These are phyloP conservation scores for Poeciliopsis occidentalis DNA, from an alignment of 2,113 vertebrate species.

Conservation along the genomic window DNA sequence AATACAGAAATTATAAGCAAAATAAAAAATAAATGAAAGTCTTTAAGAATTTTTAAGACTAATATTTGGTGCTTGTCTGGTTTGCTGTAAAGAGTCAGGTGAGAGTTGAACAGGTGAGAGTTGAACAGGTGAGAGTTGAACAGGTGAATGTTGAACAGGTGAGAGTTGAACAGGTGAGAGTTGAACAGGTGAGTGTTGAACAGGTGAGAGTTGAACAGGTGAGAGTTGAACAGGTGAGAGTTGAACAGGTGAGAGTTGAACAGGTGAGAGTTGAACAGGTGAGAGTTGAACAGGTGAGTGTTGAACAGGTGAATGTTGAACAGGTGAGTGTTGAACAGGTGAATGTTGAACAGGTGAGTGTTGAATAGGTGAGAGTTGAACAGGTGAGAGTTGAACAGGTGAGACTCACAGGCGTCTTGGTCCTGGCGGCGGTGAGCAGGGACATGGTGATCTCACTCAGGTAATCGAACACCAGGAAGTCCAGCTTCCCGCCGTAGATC, in stretches of 20 bases:
- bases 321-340: not conserved
- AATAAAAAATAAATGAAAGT: not conserved
- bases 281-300: not conserved
- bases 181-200: too few relatives aligned
- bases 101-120: not conserved
- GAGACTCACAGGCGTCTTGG: conserved; percentile 82
- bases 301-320: too few relatives aligned
- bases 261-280: not conserved
- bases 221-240: not conserved
- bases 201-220: not conserved
- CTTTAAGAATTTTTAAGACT: too few relatives aligned
- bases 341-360: not conserved
- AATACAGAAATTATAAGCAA: not conserved
- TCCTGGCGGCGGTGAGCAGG: conserved; percentile 82
- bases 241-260: too few relatives aligned
- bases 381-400: not conserved
- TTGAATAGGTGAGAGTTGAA: too few relatives aligned
- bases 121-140: not conserved
- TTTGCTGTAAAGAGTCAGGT: not conserved
- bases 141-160: not conserved
- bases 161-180: not conserved
- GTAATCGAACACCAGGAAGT: conserved; percentile 91
- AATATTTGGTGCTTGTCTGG: too few relatives aligned
- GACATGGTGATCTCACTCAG: conserved; percentile 92
- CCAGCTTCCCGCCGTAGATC: conserved; percentile 82